Percentiles rank a stretch among this genome's conserved stretches.
These are phyloP conservation scores for Pollenia griseotomentosa DNA, from an alignment of 2,888 invertebrate species.

Conservation along the genomic window DNA sequence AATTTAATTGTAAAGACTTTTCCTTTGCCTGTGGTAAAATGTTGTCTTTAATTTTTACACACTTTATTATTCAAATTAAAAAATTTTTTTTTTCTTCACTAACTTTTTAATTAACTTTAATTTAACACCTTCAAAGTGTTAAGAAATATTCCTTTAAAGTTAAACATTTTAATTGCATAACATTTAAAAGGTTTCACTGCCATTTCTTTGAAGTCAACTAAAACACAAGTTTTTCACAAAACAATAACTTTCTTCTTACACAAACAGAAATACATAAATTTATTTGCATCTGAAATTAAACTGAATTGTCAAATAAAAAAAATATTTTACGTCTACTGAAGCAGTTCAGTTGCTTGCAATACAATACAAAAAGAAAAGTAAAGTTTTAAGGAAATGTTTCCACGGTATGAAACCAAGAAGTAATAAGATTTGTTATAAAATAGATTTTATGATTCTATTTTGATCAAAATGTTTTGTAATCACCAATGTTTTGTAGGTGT, in stretches of 20 bases:
- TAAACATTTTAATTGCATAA: constrained; percentile 66
- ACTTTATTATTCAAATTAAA: too few relatives aligned
- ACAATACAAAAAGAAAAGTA: neutral
- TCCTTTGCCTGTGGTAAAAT: too few relatives aligned
- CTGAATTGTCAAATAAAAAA: constrained; percentile 13
- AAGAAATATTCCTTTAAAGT: constrained; percentile 30
- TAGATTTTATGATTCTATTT: too few relatives aligned
- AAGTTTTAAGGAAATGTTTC: neutral
- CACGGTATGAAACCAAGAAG: neutral
- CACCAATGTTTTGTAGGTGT: too few relatives aligned
- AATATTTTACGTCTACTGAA: constrained; percentile 34
- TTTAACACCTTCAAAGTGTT: constrained; percentile 24
- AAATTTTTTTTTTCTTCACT: too few relatives aligned
- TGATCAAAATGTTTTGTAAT: too few relatives aligned
- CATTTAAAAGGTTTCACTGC: constrained; percentile 60
- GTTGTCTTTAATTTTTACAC: too few relatives aligned
- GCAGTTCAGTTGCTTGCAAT: constrained; percentile 30
- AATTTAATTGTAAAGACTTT: too few relatives aligned
- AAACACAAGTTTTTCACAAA: constrained; percentile 25
- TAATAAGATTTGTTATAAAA: too few relatives aligned
- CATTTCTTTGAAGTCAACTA: constrained; percentile 44
- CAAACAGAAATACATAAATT: constrained; percentile 17
- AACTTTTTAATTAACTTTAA: neutral
- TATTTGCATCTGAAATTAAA: constrained; percentile 21
- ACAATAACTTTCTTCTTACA: constrained; percentile 26